A percentile compares a stretch with the other conserved stretches of the same genome.
These are phyloP conservation scores for Drusus annulatus DNA, from an alignment of 1,140 invertebrate genomes.

Conservation along the genomic window DNA sequence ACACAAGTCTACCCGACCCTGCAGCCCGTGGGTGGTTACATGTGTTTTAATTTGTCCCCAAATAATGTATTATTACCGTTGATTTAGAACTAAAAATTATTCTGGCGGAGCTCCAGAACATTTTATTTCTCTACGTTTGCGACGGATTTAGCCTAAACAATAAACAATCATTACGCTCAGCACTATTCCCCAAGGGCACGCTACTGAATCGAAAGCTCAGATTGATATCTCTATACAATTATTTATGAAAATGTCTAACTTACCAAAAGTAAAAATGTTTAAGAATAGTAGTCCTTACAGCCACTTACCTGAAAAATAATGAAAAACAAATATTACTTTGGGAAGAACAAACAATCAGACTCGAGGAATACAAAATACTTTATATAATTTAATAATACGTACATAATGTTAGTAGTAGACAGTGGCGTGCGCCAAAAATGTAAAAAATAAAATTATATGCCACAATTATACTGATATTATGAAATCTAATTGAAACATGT, in stretches of 20 bases:
- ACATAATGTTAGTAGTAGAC: no score
- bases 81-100: constrained; percentile 40
- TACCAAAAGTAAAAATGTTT: constrained; percentile 1
- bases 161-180: constrained; percentile 28
- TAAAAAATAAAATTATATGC: no score
- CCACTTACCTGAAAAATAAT: constrained; percentile 26
- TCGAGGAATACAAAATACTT: background rate
- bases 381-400: no score
- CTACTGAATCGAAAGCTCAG: no score
- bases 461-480: no score
- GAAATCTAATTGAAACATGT: no score
- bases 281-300: constrained; percentile 11
- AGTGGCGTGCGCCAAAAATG: no score
- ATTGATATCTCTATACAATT: background rate
- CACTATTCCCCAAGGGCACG: constrained; percentile 10
- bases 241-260: background rate
- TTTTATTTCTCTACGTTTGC: constrained; percentile 36
- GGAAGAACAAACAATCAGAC: no score
- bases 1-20: background rate
- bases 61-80: constrained; percentile 44
- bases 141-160: constrained; percentile 36
- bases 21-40: constrained; percentile 20
- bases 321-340: background rate
- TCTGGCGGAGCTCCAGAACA: constrained; percentile 1
- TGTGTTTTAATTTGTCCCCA: constrained; percentile 15